A percentile compares a stretch with the other conserved stretches of the same genome.
Conservation (phyloP, 2,113 vertebrate species). For the Pluvianellus socialis region DNA sequence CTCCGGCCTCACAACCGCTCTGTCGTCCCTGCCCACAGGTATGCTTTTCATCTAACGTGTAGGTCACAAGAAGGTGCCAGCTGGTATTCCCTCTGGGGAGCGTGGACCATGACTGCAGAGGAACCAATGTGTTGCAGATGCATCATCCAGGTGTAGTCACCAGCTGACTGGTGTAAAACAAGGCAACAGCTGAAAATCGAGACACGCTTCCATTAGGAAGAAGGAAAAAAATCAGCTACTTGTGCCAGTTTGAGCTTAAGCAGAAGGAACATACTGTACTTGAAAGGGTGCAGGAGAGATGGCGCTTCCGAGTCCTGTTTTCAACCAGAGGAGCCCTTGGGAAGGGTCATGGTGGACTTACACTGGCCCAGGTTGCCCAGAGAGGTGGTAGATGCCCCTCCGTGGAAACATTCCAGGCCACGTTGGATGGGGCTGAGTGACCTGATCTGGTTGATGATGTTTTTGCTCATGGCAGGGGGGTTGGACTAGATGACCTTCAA, state of each 20-base stretch:
- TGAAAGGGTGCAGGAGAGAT: background rate
- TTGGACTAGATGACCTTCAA: background rate
- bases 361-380: background rate
- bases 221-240: background rate
- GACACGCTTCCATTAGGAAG: fast-evolving
- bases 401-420: fast-evolving
- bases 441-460: background rate
- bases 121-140: fast-evolving
- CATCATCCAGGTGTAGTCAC: background rate
- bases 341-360: fast-evolving
- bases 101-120: background rate
- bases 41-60: background rate
- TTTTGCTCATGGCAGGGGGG: fast-evolving
- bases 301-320: background rate
- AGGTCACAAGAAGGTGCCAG: background rate
- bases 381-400: background rate
- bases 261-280: background rate
- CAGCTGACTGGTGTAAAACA: fast-evolving
- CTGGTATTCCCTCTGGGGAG: background rate
- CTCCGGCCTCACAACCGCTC: background rate
- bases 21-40: constrained; percentile 6
- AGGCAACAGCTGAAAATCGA: fast-evolving
- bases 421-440: fast-evolving
- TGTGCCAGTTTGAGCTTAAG: background rate
- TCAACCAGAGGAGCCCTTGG: background rate